Base-by-base conservation (phyloP, 2,113 vertebrate genomes). In the Sigmodon hispidus region DNA sequence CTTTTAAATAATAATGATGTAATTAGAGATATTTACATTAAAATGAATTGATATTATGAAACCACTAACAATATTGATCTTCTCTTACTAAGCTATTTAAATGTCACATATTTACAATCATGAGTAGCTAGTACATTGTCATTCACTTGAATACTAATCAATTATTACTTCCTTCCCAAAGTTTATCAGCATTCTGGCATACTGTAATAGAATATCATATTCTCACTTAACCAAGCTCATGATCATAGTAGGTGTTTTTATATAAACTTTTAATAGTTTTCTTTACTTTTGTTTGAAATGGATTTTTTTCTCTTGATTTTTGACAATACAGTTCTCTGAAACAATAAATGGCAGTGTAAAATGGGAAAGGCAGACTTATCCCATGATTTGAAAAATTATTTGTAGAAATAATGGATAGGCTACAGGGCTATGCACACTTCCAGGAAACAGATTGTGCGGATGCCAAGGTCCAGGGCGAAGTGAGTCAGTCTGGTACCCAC, bases 161-260 rank as follows among this genome's bases (percentile, higher is more conserved):
- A 73, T 72, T 73, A 70, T 50, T 91, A 89, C 48, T 73, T 57
- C 2, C 40, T 67, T 26, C 73, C 12, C 36, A 89, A 43, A 19
- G 69, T 61, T 94, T 93, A 77, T 87, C 26, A 84, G n/a, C 59
- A 69, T 84, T 5, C 12, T 91, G 2, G 9, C 43, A 83, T 81
- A 77, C 17, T 77, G 0, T 87, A 89, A 90, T 83, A 91, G 48
- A 52, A 86, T 77, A 12, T 40, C 6, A 75, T 40, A 4, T 93
- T 92, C 87, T 93, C 40, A 94, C 19, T 96, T 96, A 93, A n/a
- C 52, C 7, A 85, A 75, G 7, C 21, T 93, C 61, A 67, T 79
- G 3, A 43, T 67, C 12, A 77, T 57, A 52, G 59, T 65, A 76
- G 21, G 16, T 75, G 75, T 16, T 89, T 87, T 87, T 10, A 55